These are phyloP conservation scores for Chelmon rostratus DNA, from an alignment of 2,797 vertebrate genomes.

Conservation along the genomic window DNA sequence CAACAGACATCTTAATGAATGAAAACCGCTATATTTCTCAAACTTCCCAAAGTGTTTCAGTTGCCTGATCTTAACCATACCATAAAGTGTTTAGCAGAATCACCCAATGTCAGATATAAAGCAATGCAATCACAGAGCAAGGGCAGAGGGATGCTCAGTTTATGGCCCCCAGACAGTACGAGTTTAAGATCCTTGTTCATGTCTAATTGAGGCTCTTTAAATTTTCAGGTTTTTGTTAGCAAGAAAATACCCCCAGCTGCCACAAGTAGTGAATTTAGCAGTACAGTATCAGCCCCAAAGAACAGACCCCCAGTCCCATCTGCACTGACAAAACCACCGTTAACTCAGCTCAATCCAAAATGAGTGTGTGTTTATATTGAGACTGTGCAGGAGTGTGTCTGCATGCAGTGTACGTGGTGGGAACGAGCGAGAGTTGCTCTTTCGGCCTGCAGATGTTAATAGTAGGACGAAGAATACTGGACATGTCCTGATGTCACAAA, in stretches of 20 bases:
- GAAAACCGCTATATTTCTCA: not conserved
- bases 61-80: not conserved
- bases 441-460: constrained; percentile 52
- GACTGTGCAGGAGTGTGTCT: constrained; percentile 10
- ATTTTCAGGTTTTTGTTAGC: not conserved
- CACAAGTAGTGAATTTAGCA: not conserved
- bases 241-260: constrained; percentile 4
- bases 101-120: not conserved
- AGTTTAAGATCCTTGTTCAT: too few relatives aligned
- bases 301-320: not conserved
- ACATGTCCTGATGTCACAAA: constrained; percentile 44
- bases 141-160: not conserved
- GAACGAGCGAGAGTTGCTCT: constrained; percentile 33
- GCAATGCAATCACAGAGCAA: not conserved
- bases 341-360: not conserved
- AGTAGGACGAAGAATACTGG: constrained; percentile 50
- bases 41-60: not conserved
- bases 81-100: not conserved
- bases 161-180: too few relatives aligned
- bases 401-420: constrained; percentile 5
- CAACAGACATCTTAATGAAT: not conserved
- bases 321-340: not conserved
- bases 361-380: not conserved
- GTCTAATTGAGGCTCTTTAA: too few relatives aligned
- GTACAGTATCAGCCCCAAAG: not conserved